phyloP scores from a whole-genome alignment of 2,888 invertebrate species.

The Halictus quadricinctus region DNA sequence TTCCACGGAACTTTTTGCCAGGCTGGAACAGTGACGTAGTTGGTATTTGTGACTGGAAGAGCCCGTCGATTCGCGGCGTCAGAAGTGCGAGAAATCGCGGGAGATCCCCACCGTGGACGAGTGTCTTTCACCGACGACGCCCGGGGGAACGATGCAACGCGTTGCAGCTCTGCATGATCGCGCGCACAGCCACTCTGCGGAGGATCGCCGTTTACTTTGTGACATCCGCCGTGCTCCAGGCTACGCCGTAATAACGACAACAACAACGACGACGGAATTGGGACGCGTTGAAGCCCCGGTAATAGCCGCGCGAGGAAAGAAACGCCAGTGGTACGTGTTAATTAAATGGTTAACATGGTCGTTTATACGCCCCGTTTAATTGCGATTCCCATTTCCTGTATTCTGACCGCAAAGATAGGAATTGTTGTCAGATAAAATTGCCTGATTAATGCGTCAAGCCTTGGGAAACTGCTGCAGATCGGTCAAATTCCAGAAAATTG shows the following conservation, averaged over 20 bases:
- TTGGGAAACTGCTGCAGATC: not conserved
- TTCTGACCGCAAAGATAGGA: not conserved
- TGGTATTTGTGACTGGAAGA: not conserved
- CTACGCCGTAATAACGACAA: not conserved
- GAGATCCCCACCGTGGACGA: not conserved
- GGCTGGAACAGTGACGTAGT: not conserved
- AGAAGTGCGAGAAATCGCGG: constrained; percentile 13
- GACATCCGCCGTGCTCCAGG: not conserved
- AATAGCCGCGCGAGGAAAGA: constrained; percentile 9
- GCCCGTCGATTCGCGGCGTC: not conserved
- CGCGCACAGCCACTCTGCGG: not conserved
- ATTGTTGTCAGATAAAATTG: not conserved
- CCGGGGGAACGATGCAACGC: not conserved
- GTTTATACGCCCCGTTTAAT: constrained; percentile 22
- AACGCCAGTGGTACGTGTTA: not conserved
- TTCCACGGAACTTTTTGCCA: constrained; percentile 24
- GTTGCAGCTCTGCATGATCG: constrained; percentile 7
- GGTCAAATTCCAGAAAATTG: not conserved
- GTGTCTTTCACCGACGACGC: constrained; percentile 9
- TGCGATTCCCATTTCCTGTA: not conserved
- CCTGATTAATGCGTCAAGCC: not conserved
- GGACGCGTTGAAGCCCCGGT: not conserved
- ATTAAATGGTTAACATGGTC: constrained; percentile 28
- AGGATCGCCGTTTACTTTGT: constrained; percentile 24
- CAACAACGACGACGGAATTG: not conserved